These are phyloP conservation scores for Pithys albifrons DNA, from an alignment of 2,113 vertebrate species.

Conservation along the genomic window DNA sequence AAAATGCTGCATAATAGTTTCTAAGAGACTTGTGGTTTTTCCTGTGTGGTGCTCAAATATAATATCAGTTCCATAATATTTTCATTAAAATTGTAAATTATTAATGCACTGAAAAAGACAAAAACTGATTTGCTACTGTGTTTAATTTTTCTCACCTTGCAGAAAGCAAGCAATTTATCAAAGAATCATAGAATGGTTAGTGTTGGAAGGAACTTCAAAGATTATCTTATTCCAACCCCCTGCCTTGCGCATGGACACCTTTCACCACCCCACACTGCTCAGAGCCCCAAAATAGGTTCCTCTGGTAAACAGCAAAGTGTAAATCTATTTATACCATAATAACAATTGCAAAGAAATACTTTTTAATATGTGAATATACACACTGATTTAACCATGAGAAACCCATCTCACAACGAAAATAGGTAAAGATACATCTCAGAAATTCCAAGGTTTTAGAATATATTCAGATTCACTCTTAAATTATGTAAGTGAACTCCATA, in stretches of 20 bases:
- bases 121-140: not conserved
- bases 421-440: not conserved
- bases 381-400: not conserved
- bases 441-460: not conserved
- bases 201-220: not conserved
- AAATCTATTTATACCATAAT: not conserved
- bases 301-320: not conserved
- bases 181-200: not conserved
- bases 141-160: not conserved
- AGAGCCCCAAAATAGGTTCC: not conserved
- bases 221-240: not conserved
- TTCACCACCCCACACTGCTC: accelerated
- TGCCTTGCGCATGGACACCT: not conserved
- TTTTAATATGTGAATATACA: not conserved
- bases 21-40: not conserved
- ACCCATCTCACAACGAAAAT: not conserved
- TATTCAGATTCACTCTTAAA: not conserved
- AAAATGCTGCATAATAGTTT: not conserved
- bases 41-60: not conserved
- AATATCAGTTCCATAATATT: not conserved
- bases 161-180: not conserved
- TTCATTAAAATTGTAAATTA: not conserved
- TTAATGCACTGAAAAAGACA: not conserved
- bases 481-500: not conserved
- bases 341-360: not conserved